A percentile compares a stretch with the other conserved stretches of the same genome.
Evolutionary conservation across 2,797 vertebrate genomes (phyloP).

Genomic region (Cossypha heuglini): DNA sequence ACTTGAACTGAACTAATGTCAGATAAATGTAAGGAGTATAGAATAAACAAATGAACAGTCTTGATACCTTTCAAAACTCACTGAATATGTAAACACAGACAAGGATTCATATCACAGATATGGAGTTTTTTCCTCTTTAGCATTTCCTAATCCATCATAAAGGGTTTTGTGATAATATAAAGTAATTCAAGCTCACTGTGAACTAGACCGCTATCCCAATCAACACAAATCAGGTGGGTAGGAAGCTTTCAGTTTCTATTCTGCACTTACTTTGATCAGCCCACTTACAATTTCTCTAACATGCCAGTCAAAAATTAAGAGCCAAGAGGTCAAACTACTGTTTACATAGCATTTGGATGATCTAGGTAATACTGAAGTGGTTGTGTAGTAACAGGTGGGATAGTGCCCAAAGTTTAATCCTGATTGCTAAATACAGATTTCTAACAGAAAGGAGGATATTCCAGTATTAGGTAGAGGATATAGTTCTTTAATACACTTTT

Average conservation of each 20-base stretch:
- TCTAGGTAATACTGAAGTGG: neutral
- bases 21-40: neutral
- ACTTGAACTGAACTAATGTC: neutral
- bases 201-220: neutral
- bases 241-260: neutral
- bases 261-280: neutral
- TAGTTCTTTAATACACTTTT: neutral
- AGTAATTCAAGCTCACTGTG: neutral
- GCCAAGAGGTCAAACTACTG: neutral
- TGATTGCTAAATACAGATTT: neutral
- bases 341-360: neutral
- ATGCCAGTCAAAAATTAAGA: neutral
- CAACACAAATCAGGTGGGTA: neutral
- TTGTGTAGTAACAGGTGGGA: neutral
- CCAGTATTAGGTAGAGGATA: neutral
- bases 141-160: neutral
- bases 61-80: neutral
- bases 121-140: fast-evolving
- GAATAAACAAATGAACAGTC: neutral
- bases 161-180: neutral
- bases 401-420: neutral
- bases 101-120: neutral
- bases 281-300: neutral
- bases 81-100: neutral
- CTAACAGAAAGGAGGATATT: neutral